These are phyloP conservation scores for Parnassius smintheus DNA, from an alignment of 2,888 invertebrate species.

Conservation along the genomic window DNA sequence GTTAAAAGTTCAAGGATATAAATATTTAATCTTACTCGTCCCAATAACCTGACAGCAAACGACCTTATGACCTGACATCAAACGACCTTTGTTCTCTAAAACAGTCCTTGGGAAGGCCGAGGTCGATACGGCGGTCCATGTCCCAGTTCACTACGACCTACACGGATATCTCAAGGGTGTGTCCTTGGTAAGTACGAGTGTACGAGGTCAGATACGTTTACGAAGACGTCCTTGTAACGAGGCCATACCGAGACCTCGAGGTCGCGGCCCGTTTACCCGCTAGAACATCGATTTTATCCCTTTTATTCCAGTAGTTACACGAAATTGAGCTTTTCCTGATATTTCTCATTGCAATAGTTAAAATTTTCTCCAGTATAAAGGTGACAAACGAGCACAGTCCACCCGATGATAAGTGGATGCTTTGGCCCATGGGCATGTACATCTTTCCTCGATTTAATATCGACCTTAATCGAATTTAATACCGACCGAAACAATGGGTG, in stretches of 20 bases:
- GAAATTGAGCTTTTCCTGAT: too few species aligned
- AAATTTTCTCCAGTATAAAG: too few species aligned
- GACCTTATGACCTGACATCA: conserved; percentile 5
- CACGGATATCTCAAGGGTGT: conserved; percentile 3
- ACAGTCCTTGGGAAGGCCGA: conserved; percentile 2
- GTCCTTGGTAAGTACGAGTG: conserved; percentile 3
- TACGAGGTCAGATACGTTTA: conserved; percentile 8
- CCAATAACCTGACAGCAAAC: conserved; percentile 3
- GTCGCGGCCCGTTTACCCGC: neutral
- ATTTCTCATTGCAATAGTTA: too few species aligned
- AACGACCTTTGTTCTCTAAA: neutral
- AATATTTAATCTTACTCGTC: neutral
- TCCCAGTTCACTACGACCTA: conserved; percentile 15
- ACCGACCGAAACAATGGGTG: too few species aligned
- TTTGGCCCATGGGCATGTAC: too few species aligned
- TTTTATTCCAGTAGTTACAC: too few species aligned
- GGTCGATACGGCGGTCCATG: conserved; percentile 10
- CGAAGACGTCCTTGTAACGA: conserved; percentile 5
- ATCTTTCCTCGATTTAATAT: too few species aligned
- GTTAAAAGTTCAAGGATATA: conserved; percentile 10
- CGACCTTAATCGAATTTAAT: too few species aligned
- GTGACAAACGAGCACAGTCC: too few species aligned
- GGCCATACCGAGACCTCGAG: neutral
- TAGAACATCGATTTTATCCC: too few species aligned
- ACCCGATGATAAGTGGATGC: too few species aligned